A percentile compares a stretch with the other conserved stretches of the same genome.
These are phyloP conservation scores for Tinamus guttatus DNA, from an alignment of 2,113 vertebrate genomes.

Conservation along the genomic window DNA sequence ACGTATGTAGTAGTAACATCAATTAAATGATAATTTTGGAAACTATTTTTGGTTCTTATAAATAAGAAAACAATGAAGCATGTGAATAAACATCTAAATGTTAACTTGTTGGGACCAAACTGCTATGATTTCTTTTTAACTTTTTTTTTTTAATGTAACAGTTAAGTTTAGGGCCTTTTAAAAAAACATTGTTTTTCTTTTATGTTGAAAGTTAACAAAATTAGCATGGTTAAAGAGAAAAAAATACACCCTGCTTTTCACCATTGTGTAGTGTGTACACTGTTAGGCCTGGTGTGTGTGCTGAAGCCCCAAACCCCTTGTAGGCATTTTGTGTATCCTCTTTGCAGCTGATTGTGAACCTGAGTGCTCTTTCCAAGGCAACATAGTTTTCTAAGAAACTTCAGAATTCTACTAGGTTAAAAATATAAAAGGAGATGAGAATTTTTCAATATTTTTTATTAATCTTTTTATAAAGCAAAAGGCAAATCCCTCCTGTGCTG, in stretches of 20 bases:
- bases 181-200: slow-evolving; percentile 64
- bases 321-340: slow-evolving; percentile 63
- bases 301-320: slow-evolving; percentile 64
- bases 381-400: slow-evolving; percentile 81
- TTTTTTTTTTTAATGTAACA: slow-evolving; percentile 61
- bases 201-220: slow-evolving; percentile 56
- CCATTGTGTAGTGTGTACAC: slow-evolving; percentile 18
- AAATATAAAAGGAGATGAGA: slow-evolving; percentile 75
- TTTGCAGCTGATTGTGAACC: slow-evolving; percentile 68
- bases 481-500: slow-evolving; percentile 69
- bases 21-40: slow-evolving; percentile 72
- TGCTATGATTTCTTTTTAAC: slow-evolving; percentile 67
- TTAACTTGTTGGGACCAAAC: slow-evolving; percentile 82
- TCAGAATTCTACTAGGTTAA: slow-evolving; percentile 76
- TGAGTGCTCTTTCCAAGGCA: slow-evolving; percentile 73
- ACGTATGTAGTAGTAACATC: slow-evolving; percentile 71
- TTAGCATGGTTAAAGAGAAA: slow-evolving; percentile 41
- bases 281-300: slow-evolving; percentile 62
- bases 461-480: slow-evolving; percentile 82
- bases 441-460: slow-evolving; percentile 86
- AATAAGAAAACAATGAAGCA: slow-evolving; percentile 72
- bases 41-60: slow-evolving; percentile 75
- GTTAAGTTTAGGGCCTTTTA: slow-evolving; percentile 77
- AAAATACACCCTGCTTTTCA: background rate
- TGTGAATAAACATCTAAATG: slow-evolving; percentile 83